phyloP scores from a whole-genome alignment of 2,888 invertebrate genomes.

The Petrolisthes cinctipes region DNA sequence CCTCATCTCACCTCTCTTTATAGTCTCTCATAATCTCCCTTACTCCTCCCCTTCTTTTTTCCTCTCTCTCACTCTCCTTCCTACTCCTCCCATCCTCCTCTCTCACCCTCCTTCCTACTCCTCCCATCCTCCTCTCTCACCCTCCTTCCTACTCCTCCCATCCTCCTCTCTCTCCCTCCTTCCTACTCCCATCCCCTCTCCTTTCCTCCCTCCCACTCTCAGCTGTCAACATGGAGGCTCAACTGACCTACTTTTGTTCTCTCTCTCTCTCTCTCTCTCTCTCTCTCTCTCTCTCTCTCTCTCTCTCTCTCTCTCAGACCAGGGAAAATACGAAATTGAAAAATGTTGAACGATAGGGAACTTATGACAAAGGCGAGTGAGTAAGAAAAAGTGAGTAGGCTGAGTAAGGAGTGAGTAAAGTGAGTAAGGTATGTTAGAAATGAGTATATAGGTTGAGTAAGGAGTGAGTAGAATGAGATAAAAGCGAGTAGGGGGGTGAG shows the following conservation, averaged over 20 bases:
- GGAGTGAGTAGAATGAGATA: not conserved
- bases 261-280: conserved; percentile 14
- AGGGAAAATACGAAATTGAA: not conserved
- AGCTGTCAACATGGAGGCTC: not conserved
- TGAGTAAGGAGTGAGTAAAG: too few relatives aligned
- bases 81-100: not conserved
- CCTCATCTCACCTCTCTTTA: not conserved
- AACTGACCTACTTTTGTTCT: not conserved
- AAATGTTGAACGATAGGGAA: too few relatives aligned
- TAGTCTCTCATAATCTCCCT: not conserved
- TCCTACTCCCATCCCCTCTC: not conserved
- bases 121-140: not conserved
- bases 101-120: not conserved
- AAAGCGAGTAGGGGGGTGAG: not conserved
- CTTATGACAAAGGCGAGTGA: too few relatives aligned
- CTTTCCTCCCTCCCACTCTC: not conserved
- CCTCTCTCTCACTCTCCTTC: not conserved
- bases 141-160: not conserved
- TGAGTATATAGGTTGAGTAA: too few relatives aligned
- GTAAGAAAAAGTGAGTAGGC: too few relatives aligned
- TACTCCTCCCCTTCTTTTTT: conserved; percentile 8
- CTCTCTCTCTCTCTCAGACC: conserved; percentile 22
- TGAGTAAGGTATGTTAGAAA: too few relatives aligned
- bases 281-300: conserved; percentile 13
- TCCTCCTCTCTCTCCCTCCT: not conserved